Percentiles rank a stretch among this genome's conserved stretches.
These are phyloP conservation scores for Telenomus remus DNA, from an alignment of 1,140 invertebrate species.

Conservation along the genomic window DNA sequence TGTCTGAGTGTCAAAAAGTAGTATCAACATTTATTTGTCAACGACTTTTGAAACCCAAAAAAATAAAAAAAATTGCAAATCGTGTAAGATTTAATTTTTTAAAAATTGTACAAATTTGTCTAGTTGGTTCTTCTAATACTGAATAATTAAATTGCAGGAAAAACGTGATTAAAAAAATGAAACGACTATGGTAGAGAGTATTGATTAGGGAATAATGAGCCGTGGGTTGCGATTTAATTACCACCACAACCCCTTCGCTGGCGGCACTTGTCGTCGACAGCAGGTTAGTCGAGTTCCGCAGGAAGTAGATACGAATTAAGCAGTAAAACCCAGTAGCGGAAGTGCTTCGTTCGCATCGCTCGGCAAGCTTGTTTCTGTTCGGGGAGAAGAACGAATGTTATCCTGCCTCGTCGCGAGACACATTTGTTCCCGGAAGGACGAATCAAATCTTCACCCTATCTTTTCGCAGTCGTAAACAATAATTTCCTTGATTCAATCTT, in stretches of 20 bases:
- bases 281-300: slow-evolving; percentile 48
- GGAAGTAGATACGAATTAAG: slow-evolving; percentile 51
- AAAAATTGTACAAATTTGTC: too few relatives aligned
- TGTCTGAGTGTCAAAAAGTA: too few relatives aligned
- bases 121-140: too few relatives aligned
- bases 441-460: not conserved
- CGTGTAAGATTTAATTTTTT: too few relatives aligned
- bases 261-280: slow-evolving; percentile 42
- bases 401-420: slow-evolving; percentile 12
- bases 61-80: too few relatives aligned
- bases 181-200: too few relatives aligned
- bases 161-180: too few relatives aligned
- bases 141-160: too few relatives aligned
- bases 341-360: slow-evolving; percentile 49
- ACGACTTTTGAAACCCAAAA: too few relatives aligned
- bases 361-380: slow-evolving; percentile 20
- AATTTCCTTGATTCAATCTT: too few relatives aligned
- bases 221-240: slow-evolving; percentile 28
- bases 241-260: slow-evolving; percentile 20
- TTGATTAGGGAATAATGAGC: slow-evolving; percentile 12
- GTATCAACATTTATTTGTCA: too few relatives aligned
- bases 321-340: slow-evolving; percentile 42
- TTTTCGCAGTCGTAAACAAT: too few relatives aligned
- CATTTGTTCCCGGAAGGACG: slow-evolving; percentile 12
- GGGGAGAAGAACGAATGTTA: slow-evolving; percentile 20